Evolutionary conservation across 2,797 vertebrate species (phyloP).

Genomic region (Sebastes oblongus): DNA sequence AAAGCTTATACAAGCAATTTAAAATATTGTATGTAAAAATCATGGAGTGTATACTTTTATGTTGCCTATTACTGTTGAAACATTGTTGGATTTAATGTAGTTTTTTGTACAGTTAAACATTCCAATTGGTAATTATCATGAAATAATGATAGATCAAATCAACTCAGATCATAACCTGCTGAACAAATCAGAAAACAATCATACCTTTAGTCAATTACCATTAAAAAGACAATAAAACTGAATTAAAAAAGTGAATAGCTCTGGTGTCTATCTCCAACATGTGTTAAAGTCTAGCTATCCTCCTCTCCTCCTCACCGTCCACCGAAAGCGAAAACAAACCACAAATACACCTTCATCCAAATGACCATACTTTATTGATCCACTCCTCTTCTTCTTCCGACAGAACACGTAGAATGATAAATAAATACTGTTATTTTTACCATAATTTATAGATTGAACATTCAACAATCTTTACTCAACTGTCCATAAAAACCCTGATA

Average conservation of each 20-base stretch:
- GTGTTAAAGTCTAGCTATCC: not conserved
- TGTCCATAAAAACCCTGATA: conserved; percentile 41
- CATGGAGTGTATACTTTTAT: not conserved
- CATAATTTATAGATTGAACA: conserved; percentile 65
- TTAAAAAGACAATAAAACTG: not conserved
- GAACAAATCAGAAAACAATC: not conserved
- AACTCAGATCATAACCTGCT: not conserved
- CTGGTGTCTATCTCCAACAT: not conserved
- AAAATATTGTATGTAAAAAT: not conserved
- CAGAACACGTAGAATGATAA: conserved; percentile 67
- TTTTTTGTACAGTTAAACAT: conserved; percentile 4
- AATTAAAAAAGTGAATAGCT: not conserved
- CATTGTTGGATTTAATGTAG: not conserved
- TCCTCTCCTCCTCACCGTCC: not conserved
- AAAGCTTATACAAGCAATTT: not conserved
- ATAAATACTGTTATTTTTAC: conserved; percentile 65
- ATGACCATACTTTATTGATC: conserved; percentile 89
- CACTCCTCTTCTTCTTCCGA: conserved; percentile 71
- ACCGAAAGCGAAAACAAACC: not conserved
- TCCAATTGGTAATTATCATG: conserved; percentile 1
- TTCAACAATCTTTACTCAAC: conserved; percentile 65
- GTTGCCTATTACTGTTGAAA: not conserved
- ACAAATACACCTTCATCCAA: conserved; percentile 71
- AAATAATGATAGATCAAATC: not conserved
- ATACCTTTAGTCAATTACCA: not conserved